phyloP scores from a whole-genome alignment of 2,888 invertebrate species.

The Chelonus formosanus region DNA sequence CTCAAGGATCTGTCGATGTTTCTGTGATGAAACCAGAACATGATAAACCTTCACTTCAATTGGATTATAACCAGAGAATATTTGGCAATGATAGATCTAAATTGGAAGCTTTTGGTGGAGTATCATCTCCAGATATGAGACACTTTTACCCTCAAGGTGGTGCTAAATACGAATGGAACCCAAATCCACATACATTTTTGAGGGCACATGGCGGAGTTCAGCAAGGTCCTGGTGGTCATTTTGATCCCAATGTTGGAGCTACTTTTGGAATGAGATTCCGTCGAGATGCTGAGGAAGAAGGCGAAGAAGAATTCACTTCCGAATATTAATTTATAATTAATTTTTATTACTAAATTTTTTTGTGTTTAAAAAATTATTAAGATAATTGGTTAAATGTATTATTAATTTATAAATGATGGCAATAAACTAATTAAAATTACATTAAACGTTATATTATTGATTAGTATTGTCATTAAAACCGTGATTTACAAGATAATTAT shows the following conservation, averaged over 20 bases:
- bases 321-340: too few relatives aligned
- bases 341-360: too few relatives aligned
- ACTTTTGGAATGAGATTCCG: slow-evolving; percentile 40
- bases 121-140: slow-evolving; percentile 35
- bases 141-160: slow-evolving; percentile 42
- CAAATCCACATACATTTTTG: slow-evolving; percentile 39
- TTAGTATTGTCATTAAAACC: too few relatives aligned
- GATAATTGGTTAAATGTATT: too few relatives aligned
- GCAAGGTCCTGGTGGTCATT: slow-evolving; percentile 33
- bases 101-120: slow-evolving; percentile 42
- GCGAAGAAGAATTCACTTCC: background rate
- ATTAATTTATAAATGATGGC: too few relatives aligned
- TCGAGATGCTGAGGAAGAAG: slow-evolving; percentile 27
- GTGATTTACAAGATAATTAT: background rate
- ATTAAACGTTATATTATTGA: too few relatives aligned
- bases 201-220: slow-evolving; percentile 41
- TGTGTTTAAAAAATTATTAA: background rate
- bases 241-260: slow-evolving; percentile 35
- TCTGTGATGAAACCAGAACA: slow-evolving; percentile 8
- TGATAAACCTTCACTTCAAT: slow-evolving; percentile 31
- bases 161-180: slow-evolving; percentile 39
- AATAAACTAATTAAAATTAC: too few relatives aligned
- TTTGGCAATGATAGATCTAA: slow-evolving; percentile 35
- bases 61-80: slow-evolving; percentile 39
- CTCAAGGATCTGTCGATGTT: slow-evolving; percentile 36